Evolutionary conservation across 2,113 vertebrate genomes (phyloP), one percentile per base, ranked within the genome.

Genomic region (Artemisiospiza belli): DNA sequence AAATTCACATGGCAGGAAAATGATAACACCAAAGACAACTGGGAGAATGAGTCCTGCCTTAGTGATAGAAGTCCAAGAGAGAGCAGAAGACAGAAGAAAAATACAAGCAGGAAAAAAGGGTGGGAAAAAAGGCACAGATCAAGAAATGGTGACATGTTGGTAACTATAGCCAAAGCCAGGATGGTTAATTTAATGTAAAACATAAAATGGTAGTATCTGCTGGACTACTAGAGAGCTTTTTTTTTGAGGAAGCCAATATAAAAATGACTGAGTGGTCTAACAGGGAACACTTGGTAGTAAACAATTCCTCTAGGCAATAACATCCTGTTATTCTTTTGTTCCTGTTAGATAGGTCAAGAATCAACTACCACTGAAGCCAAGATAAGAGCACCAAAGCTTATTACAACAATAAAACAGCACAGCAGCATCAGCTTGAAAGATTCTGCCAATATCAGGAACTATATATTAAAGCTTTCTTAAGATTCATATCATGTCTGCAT

Each of bases 321-420:
- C 90, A 97, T 96, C 95, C 96, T 96, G 95, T 81, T 96, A 70
- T 82, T 91, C 83, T 91, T 95, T 75, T 82, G 83, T 72, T 89
- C 62, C 74, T 91, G 74, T 47, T 75, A 94, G 79, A 94, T 3
- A 89, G 89, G 80, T 89, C 92, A 92, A 87, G 76, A 95, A 92
- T 47, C 76, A 91, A 51, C 68, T 54, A 77, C 59, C 63, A 90
- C 63, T 77, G 74, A 88, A 92, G 64, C 61, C 73, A 87, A 70
- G 30, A 77, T 90, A 81, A 87, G 30, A 87, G 14, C 58, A 93
- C 54, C 49, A 52, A 89, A 61, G 35, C 33, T 49, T 59, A 69
- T 47, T 70, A 39, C 35, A 77, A 54, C 0, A 5, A 93, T 20
- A 35, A 59, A 89, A 81, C 19, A 67, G 35, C 18, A 55, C 9